phyloP scores from a whole-genome alignment of 2,888 invertebrate genomes.

The Leucoma salicis region DNA sequence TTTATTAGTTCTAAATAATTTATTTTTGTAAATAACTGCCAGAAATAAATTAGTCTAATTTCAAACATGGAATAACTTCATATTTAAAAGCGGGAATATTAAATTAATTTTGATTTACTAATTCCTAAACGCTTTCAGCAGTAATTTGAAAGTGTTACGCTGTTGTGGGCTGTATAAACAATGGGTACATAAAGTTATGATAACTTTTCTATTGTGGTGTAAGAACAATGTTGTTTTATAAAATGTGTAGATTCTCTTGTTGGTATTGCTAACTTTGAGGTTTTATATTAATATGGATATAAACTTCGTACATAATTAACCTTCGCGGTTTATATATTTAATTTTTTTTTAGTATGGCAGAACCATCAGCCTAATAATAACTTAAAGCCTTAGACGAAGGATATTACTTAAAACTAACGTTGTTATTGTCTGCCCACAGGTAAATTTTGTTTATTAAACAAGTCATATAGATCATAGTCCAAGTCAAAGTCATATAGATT shows the following conservation, averaged over 20 bases:
- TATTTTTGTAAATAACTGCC: not conserved
- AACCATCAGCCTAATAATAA: too few species aligned
- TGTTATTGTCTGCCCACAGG: too few species aligned
- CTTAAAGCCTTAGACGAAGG: too few species aligned
- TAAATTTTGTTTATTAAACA: too few species aligned
- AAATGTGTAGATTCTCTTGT: conserved; percentile 1
- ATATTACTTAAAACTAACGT: too few species aligned
- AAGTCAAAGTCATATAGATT: too few species aligned
- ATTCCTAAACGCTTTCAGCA: conserved; percentile 22
- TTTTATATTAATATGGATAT: too few species aligned
- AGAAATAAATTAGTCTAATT: not conserved
- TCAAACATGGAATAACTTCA: not conserved
- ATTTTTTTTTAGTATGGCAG: too few species aligned
- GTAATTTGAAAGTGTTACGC: conserved; percentile 22
- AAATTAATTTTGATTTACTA: conserved; percentile 30
- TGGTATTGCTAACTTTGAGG: too few species aligned
- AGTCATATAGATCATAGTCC: too few species aligned
- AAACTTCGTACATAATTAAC: too few species aligned
- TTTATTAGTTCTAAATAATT: not conserved
- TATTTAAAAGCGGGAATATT: conserved; percentile 16
- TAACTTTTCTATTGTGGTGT: conserved; percentile 16
- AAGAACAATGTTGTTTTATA: conserved; percentile 20
- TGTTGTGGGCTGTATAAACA: conserved; percentile 22
- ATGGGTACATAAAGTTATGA: conserved; percentile 16
- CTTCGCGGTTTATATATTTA: too few species aligned